Conservation (phyloP, 1,140 invertebrate species). For the Aphelenchoides avenae region DNA sequence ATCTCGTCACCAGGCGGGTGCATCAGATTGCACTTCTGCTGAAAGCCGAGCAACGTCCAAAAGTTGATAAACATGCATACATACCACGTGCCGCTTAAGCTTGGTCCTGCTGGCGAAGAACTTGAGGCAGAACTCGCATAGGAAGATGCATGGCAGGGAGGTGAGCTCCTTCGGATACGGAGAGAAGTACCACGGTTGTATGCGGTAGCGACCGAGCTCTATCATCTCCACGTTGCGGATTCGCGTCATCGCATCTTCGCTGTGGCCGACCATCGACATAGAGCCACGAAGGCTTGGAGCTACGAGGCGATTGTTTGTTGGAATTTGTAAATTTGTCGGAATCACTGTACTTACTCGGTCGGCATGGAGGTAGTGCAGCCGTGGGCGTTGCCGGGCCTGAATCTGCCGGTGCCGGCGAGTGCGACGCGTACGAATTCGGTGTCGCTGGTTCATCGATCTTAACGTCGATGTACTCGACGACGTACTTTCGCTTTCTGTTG, state of each 20-base stretch:
- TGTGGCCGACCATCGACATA: conserved; percentile 47
- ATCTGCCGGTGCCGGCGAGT: too few species aligned
- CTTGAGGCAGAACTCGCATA: conserved; percentile 98
- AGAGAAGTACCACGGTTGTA: conserved; percentile 58
- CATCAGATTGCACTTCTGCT: conserved; percentile 80
- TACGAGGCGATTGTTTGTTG: too few species aligned
- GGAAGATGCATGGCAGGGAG: conserved; percentile 82
- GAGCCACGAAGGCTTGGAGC: conserved; percentile 41
- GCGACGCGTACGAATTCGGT: too few species aligned
- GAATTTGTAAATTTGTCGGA: too few species aligned
- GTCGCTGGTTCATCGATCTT: too few species aligned
- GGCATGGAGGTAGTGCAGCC: too few species aligned
- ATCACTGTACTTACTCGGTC: background rate
- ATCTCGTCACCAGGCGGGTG: conserved; percentile 99
- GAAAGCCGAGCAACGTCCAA: conserved; percentile 1
- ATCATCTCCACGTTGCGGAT: conserved; percentile 46
- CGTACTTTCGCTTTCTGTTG: too few species aligned
- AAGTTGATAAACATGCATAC: background rate
- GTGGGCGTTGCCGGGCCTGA: too few species aligned
- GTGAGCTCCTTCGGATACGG: conserved; percentile 69
- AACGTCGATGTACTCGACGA: too few species aligned
- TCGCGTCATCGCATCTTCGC: conserved; percentile 46
- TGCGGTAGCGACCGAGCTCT: conserved; percentile 39
- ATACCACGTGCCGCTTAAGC: conserved; percentile 78
- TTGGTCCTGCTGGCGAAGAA: conserved; percentile 85